Evolutionary conservation across 92 coral and sea anemone genomes (phyloP).

Genomic region (Phymanthus crucifer): DNA sequence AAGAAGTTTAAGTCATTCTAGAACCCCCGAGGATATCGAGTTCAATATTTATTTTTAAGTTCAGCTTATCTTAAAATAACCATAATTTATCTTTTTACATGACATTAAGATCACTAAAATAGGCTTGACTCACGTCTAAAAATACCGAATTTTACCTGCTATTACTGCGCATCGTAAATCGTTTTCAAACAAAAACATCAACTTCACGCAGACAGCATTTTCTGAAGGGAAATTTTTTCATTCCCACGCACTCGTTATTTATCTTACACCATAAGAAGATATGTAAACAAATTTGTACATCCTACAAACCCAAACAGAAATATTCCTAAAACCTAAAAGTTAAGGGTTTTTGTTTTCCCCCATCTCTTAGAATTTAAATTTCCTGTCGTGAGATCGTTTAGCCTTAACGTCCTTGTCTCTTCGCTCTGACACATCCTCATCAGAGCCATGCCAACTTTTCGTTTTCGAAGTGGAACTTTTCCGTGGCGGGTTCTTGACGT

Average conservation of each 20-base stretch:
- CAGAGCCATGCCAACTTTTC: constrained; percentile 68
- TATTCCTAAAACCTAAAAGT: not conserved
- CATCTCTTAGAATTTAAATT: not conserved
- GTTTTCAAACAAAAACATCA: not conserved
- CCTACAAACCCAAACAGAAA: not conserved
- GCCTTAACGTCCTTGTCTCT: not conserved
- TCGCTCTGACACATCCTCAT: constrained; percentile 1
- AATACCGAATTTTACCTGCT: not conserved
- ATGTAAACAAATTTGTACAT: not conserved
- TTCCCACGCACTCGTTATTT: not conserved
- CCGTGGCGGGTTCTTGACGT: constrained; percentile 28
- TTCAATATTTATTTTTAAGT: no score
- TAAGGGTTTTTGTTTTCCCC: not conserved
- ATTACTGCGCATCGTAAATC: not conserved
- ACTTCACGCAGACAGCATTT: not conserved
- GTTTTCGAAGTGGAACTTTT: constrained; percentile 25
- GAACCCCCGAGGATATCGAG: no score
- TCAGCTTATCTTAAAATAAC: not conserved
- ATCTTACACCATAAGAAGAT: not conserved
- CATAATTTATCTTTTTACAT: not conserved
- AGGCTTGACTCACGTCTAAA: not conserved
- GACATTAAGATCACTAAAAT: not conserved
- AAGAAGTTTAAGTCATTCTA: no score
- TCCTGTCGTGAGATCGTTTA: not conserved
- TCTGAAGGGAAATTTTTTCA: not conserved